Base-by-base conservation (phyloP, 2,888 invertebrate genomes). In the Erebia epiphron region DNA sequence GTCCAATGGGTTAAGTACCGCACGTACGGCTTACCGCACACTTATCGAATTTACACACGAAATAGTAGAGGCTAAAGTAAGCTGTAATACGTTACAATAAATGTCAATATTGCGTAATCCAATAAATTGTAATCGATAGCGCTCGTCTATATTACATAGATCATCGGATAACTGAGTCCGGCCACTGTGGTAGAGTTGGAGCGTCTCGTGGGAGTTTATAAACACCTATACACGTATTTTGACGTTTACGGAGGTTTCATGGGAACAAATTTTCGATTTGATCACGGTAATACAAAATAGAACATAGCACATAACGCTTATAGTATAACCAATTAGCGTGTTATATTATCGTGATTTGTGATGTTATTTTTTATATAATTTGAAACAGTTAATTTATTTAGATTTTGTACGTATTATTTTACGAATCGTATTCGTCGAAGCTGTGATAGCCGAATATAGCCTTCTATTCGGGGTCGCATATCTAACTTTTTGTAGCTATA, bases 121-220 rank as follows among this genome's bases (percentile, higher is more conserved):
- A 61, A 72, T 72, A 57, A 46, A 60, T 41, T 69, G 75, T 71
- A 76, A 76, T 75, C 69, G 74, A 76, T 74, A 69, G 66, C 67
- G 43, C 60, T 58, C 46, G 79, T 81, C 86, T 85, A 79, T 82
- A 75, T 78, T 81, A 81, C 81, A 76, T 81, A 83, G 84, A 86
- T 87, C 82, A 79, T 82, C 82, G 78, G 80, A 84, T 87, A 86
- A 83, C 83, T 82, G 81, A 79, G 74, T 74, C 78, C 74, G 82
- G 88, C 90, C 89, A 85, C 90, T 90, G 89, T 84, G 86, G 89
- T 86, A 87, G 87, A 85, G 83, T 80, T 82, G 58, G 79, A 81
- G 78, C 76, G 72, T 79, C 77, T 83, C 87, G 87, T 89, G 89
- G 86, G 86, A 87, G 82, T 86, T 81, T 73, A 75, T 78, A 76